Percentiles rank a stretch among this genome's conserved stretches.
phyloP scores from a whole-genome alignment of 2,113 vertebrate genomes.

The Anser cygnoides region DNA sequence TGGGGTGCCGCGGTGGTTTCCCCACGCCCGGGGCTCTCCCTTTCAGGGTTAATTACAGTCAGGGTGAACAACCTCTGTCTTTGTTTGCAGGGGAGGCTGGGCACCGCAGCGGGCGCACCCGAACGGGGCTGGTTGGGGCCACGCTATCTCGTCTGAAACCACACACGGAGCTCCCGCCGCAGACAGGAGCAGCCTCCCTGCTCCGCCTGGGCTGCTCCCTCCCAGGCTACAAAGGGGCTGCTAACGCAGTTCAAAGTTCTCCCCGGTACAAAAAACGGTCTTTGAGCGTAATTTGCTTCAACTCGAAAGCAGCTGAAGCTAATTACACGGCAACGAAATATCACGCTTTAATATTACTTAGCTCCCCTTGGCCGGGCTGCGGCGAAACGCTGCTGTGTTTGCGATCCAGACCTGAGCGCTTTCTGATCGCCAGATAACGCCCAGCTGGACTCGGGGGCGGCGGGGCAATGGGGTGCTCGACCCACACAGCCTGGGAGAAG shows the following conservation, averaged over 20 bases:
- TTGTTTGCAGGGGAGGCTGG: not conserved
- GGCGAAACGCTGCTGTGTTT: fast-evolving
- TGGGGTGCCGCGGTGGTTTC: not conserved
- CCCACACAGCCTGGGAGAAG: not conserved
- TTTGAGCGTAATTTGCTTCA: slow-evolving; percentile 22
- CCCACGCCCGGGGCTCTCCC: not conserved
- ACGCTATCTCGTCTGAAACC: not conserved
- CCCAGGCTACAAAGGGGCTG: not conserved
- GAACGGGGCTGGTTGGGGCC: not conserved
- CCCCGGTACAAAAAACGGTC: not conserved
- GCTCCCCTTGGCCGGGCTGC: not conserved
- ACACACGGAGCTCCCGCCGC: slow-evolving; percentile 3
- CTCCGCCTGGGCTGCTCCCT: not conserved
- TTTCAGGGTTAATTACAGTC: not conserved
- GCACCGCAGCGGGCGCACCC: not conserved
- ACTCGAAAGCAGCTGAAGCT: slow-evolving; percentile 35
- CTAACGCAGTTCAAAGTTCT: not conserved
- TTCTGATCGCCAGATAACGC: not conserved
- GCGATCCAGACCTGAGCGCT: fast-evolving
- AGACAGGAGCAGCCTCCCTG: not conserved
- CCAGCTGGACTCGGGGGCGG: not conserved
- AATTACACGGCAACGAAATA: slow-evolving; percentile 19
- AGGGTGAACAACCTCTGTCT: not conserved
- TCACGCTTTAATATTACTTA: not conserved
- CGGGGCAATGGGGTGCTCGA: not conserved